Conservation (phyloP, 2,888 invertebrate genomes). For the Maniola hyperantus region DNA sequence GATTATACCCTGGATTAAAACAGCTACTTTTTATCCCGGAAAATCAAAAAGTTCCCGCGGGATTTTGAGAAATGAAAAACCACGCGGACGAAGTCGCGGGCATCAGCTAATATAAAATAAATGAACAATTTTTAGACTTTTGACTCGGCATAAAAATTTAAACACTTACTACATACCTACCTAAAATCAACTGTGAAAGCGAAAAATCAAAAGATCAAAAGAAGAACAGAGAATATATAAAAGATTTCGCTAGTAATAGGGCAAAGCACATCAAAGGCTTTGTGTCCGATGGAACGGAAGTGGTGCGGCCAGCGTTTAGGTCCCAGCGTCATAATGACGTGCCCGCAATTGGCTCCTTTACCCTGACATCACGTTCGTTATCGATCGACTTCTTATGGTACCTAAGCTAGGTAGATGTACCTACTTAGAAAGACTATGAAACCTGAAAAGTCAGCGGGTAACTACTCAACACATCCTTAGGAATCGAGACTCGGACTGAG, state of each 20-base stretch:
- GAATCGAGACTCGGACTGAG: too few species aligned
- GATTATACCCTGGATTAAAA: too few species aligned
- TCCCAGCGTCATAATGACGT: slow-evolving; percentile 59
- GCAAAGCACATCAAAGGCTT: slow-evolving; percentile 59
- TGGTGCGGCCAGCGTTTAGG: slow-evolving; percentile 59
- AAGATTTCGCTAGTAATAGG: slow-evolving; percentile 23
- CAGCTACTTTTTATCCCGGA: too few species aligned
- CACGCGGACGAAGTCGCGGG: too few species aligned
- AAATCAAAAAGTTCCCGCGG: too few species aligned
- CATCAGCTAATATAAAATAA: too few species aligned
- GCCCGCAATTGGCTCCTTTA: slow-evolving; percentile 71
- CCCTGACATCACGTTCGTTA: slow-evolving; percentile 61
- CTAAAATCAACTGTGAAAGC: slow-evolving; percentile 9
- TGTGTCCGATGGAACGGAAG: slow-evolving; percentile 63
- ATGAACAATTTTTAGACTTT: not conserved
- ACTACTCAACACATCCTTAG: too few species aligned
- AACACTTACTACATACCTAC: not conserved
- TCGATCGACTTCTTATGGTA: slow-evolving; percentile 23
- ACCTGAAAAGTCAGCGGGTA: not conserved
- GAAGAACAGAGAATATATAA: slow-evolving; percentile 11
- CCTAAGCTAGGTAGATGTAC: slow-evolving; percentile 2
- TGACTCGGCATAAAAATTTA: not conserved
- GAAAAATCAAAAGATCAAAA: too few species aligned
- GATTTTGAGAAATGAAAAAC: too few species aligned
- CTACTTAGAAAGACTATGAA: not conserved